These are phyloP conservation scores for Crenuchus spilurus DNA, from an alignment of 2,797 vertebrate species.

Conservation along the genomic window DNA sequence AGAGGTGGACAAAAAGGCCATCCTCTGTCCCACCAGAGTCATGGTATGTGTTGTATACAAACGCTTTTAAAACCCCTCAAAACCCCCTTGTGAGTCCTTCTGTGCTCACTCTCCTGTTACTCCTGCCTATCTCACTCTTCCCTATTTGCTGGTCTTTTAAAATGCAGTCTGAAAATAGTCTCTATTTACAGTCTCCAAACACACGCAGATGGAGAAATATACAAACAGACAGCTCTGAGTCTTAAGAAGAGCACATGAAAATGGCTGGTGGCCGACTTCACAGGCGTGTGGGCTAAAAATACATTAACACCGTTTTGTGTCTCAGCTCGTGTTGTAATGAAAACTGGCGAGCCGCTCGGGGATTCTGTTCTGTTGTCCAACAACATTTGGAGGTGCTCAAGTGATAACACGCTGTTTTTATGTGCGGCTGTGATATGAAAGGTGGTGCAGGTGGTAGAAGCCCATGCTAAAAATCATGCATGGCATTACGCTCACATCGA, in stretches of 20 bases:
- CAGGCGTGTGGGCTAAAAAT: constrained; percentile 29
- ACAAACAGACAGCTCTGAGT: constrained; percentile 56
- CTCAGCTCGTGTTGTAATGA: constrained; percentile 29
- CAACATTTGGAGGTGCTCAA: constrained; percentile 9
- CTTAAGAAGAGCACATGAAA: constrained; percentile 32
- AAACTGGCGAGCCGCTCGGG: constrained; percentile 34
- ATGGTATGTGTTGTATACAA: constrained; percentile 34
- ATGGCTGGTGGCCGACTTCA: constrained; percentile 38
- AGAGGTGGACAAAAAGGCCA: constrained; percentile 13
- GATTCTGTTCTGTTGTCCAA: constrained; percentile 33
- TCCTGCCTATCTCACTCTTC: constrained; percentile 48
- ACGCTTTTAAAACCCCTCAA: constrained; percentile 64
- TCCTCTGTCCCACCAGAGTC: constrained; percentile 6
- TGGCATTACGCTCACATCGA: not conserved
- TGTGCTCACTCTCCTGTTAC: constrained; percentile 9
- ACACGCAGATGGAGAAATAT: constrained; percentile 68
- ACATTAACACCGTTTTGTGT: constrained; percentile 46
- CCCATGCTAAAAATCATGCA: not conserved
- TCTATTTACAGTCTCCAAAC: constrained; percentile 61
- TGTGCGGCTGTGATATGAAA: constrained; percentile 30
- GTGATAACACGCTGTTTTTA: constrained; percentile 16
- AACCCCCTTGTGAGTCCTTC: constrained; percentile 58
- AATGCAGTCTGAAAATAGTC: constrained; percentile 67
- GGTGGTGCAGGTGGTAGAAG: constrained; percentile 6
- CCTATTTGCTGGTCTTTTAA: constrained; percentile 56